Evolutionary conservation across 2,888 invertebrate species (phyloP).

Genomic region (Boloria selene): DNA sequence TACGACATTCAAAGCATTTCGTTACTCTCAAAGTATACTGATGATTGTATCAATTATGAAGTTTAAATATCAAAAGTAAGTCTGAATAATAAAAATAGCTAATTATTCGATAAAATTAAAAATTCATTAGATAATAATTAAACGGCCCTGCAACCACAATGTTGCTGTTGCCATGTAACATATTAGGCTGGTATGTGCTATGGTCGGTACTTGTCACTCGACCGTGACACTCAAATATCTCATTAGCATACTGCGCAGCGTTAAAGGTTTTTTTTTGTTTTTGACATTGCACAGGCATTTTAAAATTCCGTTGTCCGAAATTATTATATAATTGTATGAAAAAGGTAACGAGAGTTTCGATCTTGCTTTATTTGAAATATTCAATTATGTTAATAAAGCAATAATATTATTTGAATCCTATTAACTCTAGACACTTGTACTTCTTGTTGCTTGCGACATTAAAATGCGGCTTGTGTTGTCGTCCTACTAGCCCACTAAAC

Average conservation of each 20-base stretch:
- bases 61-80: neutral
- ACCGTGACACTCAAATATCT: constrained; percentile 52
- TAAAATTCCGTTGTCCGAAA: constrained; percentile 22
- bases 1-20: constrained; percentile 18
- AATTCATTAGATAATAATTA: constrained; percentile 22
- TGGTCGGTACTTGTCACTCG: constrained; percentile 42
- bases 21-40: neutral
- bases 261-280: constrained; percentile 50
- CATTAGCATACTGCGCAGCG: constrained; percentile 56
- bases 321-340: constrained; percentile 6
- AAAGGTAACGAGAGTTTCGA: neutral
- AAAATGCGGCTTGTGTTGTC: constrained; percentile 56
- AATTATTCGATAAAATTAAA: neutral
- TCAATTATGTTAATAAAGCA: too few relatives aligned
- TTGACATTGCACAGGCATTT: constrained; percentile 48
- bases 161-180: constrained; percentile 29
- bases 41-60: neutral
- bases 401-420: neutral
- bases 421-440: neutral
- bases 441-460: constrained; percentile 54
- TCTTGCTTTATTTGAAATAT: too few relatives aligned
- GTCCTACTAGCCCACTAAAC: constrained; percentile 58
- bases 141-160: constrained; percentile 23
- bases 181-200: constrained; percentile 35
- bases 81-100: neutral